These are phyloP conservation scores for Nothura maculosa DNA, from an alignment of 2,797 vertebrate genomes.

Conservation along the genomic window DNA sequence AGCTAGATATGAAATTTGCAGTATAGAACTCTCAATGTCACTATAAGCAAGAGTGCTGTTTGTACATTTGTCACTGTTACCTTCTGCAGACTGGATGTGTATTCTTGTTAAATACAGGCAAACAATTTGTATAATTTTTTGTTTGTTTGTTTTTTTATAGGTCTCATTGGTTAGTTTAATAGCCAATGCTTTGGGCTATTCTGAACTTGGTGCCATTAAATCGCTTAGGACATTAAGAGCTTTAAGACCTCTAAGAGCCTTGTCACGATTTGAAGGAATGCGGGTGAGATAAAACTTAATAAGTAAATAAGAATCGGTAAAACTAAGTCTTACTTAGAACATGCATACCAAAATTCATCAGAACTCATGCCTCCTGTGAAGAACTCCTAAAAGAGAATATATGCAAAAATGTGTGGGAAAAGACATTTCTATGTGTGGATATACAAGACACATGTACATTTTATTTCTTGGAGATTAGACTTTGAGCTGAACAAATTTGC, in stretches of 20 bases:
- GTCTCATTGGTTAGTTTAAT: constrained; percentile 94
- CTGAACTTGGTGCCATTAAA: constrained; percentile 94
- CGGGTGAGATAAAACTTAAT: constrained; percentile 87
- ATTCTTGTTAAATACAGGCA: neutral
- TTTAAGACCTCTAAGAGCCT: constrained; percentile 94
- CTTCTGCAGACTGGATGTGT: neutral
- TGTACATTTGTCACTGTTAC: neutral
- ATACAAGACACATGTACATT: neutral
- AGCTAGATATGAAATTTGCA: neutral
- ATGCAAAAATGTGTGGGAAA: neutral
- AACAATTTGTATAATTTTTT: neutral
- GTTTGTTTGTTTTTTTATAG: constrained; percentile 79
- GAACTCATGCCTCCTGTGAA: neutral
- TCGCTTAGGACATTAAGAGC: constrained; percentile 96
- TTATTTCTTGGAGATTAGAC: neutral
- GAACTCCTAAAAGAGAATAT: neutral
- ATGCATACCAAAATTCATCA: constrained; percentile 24
- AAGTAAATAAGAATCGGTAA: too few species aligned
- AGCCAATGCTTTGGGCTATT: constrained; percentile 90
- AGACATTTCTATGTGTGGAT: neutral
- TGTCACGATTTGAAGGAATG: constrained; percentile 99
- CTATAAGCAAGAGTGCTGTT: neutral
- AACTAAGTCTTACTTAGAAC: constrained; percentile 9
- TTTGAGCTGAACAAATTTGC: neutral
- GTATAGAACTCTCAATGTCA: neutral